These are phyloP conservation scores for Danaus plexippus DNA, from an alignment of 1,140 invertebrate genomes.

Conservation along the genomic window DNA sequence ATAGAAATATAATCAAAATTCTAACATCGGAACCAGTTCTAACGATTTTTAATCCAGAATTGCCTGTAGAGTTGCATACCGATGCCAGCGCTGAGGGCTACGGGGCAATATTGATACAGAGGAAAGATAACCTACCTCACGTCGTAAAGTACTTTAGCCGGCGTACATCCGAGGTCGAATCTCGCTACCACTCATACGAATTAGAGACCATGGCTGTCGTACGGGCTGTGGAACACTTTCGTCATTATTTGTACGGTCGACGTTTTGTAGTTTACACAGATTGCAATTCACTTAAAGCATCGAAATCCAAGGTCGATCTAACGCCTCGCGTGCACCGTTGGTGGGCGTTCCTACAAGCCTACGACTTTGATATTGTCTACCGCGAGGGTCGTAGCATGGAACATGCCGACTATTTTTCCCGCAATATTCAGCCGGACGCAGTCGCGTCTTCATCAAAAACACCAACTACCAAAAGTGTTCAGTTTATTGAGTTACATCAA, in stretches of 20 bases:
- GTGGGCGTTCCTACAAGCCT: conserved; percentile 12
- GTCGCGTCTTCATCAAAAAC: too few relatives aligned
- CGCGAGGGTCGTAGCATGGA: conserved; percentile 11
- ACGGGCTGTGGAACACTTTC: conserved; percentile 19
- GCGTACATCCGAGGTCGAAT: conserved; percentile 36
- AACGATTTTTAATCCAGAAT: conserved; percentile 34
- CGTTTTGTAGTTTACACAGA: conserved; percentile 31
- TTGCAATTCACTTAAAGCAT: conserved; percentile 34
- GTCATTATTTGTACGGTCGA: conserved; percentile 34
- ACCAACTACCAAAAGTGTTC: too few relatives aligned
- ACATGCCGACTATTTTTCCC: conserved; percentile 14
- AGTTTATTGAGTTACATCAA: too few relatives aligned
- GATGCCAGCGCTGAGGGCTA: conserved; percentile 40
- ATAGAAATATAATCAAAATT: too few relatives aligned
- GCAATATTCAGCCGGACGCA: too few relatives aligned
- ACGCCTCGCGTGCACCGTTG: conserved; percentile 11
- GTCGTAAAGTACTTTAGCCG: conserved; percentile 58
- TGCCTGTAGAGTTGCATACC: conserved; percentile 43
- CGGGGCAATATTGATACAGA: conserved; percentile 45
- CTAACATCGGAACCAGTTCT: conserved; percentile 40
- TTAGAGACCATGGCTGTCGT: conserved; percentile 45
- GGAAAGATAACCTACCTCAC: conserved; percentile 58
- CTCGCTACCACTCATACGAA: conserved; percentile 37
- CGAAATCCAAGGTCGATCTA: conserved; percentile 8
- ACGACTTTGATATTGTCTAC: conserved; percentile 12